These are phyloP conservation scores for Brachyhypopomus gauderio DNA, from an alignment of 2,113 vertebrate genomes.

Conservation along the genomic window DNA sequence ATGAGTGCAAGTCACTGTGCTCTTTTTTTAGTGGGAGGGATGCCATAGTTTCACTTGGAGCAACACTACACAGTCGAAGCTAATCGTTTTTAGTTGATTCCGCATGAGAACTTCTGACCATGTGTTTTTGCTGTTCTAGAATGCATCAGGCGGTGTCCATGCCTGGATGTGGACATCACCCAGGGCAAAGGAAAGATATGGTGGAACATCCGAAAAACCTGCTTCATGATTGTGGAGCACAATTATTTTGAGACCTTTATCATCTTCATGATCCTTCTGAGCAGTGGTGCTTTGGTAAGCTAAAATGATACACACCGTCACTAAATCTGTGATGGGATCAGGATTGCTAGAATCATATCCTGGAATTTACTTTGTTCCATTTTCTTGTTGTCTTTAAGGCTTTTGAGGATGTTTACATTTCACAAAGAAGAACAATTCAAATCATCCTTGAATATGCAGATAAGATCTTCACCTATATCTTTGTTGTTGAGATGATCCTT, in stretches of 20 bases:
- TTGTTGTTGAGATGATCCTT: slow-evolving; percentile 94
- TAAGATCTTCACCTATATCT: slow-evolving; percentile 92
- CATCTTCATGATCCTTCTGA: slow-evolving; percentile 96
- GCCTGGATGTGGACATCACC: slow-evolving; percentile 81
- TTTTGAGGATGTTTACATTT: slow-evolving; percentile 93
- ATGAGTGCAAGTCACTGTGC: no score
- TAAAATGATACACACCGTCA: neutral
- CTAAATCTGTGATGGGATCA: neutral
- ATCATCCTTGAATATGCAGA: slow-evolving; percentile 88
- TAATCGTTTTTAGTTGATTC: neutral
- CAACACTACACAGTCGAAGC: no score
- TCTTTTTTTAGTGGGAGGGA: no score
- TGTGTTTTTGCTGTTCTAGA: slow-evolving; percentile 64
- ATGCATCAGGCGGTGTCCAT: slow-evolving; percentile 83
- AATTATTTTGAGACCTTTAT: slow-evolving; percentile 96
- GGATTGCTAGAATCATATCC: neutral
- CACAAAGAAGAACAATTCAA: slow-evolving; percentile 82
- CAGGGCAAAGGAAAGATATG: slow-evolving; percentile 77
- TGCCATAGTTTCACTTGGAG: no score
- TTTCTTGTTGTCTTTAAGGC: slow-evolving; percentile 73
- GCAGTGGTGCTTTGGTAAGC: slow-evolving; percentile 89
- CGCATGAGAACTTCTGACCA: neutral
- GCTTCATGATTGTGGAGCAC: slow-evolving; percentile 90
- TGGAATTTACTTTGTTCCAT: neutral
- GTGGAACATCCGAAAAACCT: slow-evolving; percentile 86